phyloP scores from a whole-genome alignment of 2,888 invertebrate species.

The Perizoma affinitatum region DNA sequence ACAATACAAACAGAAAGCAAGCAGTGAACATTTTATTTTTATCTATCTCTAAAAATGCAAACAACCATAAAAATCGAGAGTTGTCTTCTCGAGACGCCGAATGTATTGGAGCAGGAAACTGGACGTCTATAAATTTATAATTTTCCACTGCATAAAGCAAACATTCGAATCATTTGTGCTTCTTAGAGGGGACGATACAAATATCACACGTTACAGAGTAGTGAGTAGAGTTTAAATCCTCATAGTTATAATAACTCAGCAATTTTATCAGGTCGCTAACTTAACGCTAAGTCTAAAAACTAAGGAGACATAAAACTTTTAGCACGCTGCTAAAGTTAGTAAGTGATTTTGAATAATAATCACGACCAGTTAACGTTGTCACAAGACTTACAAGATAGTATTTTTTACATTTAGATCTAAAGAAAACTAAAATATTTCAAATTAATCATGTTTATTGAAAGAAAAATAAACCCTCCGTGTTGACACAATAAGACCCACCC shows the following conservation, averaged over 20 bases:
- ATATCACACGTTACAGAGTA: conserved; percentile 1
- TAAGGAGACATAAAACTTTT: too few relatives aligned
- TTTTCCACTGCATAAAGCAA: conserved; percentile 83
- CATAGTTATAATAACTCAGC: too few relatives aligned
- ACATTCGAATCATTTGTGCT: conserved; percentile 80
- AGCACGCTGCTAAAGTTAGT: too few relatives aligned
- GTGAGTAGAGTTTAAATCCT: too few relatives aligned
- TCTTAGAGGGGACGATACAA: conserved; percentile 57
- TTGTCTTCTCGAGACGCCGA: conserved; percentile 55
- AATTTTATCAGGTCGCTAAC: too few relatives aligned
- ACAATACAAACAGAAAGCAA: not conserved
- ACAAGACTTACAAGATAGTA: too few relatives aligned
- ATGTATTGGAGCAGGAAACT: conserved; percentile 71
- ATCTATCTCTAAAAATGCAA: conserved; percentile 45
- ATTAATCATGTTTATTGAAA: conserved; percentile 40
- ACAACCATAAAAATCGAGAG: conserved; percentile 74
- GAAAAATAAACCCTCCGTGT: conserved; percentile 55
- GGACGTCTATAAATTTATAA: conserved; percentile 81
- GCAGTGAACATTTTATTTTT: conserved; percentile 8
- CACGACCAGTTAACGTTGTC: too few relatives aligned
- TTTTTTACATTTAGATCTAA: too few relatives aligned
- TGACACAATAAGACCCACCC: conserved; percentile 53
- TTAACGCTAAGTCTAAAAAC: too few relatives aligned
- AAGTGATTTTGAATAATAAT: too few relatives aligned
- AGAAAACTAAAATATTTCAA: not conserved